Evolutionary conservation across 2,888 invertebrate genomes (phyloP).

Genomic region (Epistrophe grossulariae): DNA sequence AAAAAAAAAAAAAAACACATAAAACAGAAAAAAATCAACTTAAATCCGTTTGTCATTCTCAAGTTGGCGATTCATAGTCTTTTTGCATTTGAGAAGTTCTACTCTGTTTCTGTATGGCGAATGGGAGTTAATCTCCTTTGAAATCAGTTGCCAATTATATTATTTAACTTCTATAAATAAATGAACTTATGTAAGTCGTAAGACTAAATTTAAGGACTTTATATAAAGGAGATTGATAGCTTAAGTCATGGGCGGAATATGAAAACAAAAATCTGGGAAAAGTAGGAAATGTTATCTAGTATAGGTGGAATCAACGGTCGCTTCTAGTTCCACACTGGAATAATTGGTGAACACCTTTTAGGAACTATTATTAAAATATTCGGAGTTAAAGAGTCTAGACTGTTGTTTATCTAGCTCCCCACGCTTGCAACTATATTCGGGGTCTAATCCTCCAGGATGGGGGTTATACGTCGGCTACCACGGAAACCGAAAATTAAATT

Average conservation of each 20-base stretch:
- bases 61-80: slow-evolving; percentile 33
- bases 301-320: too few relatives aligned
- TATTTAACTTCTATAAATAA: not conserved
- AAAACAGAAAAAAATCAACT: not conserved
- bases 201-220: not conserved
- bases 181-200: not conserved
- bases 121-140: slow-evolving; percentile 46
- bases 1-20: not conserved
- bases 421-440: too few relatives aligned
- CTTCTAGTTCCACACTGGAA: too few relatives aligned
- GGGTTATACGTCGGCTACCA: too few relatives aligned
- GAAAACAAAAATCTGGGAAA: too few relatives aligned
- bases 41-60: slow-evolving; percentile 63
- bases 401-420: too few relatives aligned
- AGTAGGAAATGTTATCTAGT: too few relatives aligned
- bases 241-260: not conserved
- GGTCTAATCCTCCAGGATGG: too few relatives aligned
- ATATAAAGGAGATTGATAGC: not conserved
- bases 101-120: not conserved
- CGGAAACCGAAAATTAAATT: too few relatives aligned
- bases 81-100: slow-evolving; percentile 7
- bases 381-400: too few relatives aligned
- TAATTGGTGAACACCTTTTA: too few relatives aligned
- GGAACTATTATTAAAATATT: too few relatives aligned
- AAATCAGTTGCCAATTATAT: slow-evolving; percentile 45